Percentiles rank a stretch among this genome's conserved stretches.
These are phyloP conservation scores for Andrena minutula DNA, from an alignment of 2,888 invertebrate genomes.

Conservation along the genomic window DNA sequence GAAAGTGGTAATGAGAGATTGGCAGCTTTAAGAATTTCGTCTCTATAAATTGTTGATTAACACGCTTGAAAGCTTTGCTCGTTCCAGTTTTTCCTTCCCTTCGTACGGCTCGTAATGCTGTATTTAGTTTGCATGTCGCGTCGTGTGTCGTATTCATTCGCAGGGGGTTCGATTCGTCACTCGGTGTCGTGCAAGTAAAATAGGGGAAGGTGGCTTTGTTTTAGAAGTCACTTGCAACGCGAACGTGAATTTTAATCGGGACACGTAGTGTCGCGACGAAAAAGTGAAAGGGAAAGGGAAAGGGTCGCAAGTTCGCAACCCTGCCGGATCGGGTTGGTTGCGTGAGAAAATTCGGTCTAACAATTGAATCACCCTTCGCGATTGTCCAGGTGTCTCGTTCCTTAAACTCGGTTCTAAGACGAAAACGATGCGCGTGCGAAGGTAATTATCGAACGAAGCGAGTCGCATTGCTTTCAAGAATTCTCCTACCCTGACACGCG, in stretches of 20 bases:
- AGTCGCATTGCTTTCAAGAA: conserved; percentile 55
- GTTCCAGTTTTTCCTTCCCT: not conserved
- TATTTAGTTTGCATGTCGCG: conserved; percentile 6
- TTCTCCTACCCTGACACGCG: not conserved
- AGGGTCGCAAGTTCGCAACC: too few relatives aligned
- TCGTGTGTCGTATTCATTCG: conserved; percentile 14
- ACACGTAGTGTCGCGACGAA: conserved; percentile 30
- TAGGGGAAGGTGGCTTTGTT: not conserved
- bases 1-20: conserved; percentile 63
- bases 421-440: conserved; percentile 42
- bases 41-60: conserved; percentile 5
- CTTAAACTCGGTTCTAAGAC: conserved; percentile 32
- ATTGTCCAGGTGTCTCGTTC: conserved; percentile 34
- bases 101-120: conserved; percentile 23
- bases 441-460: conserved; percentile 51
- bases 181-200: conserved; percentile 9
- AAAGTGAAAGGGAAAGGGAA: conserved; percentile 31
- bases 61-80: conserved; percentile 53
- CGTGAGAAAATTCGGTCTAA: conserved; percentile 41
- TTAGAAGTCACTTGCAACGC: conserved; percentile 16
- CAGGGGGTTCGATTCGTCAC: conserved; percentile 1
- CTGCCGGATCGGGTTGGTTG: conserved; percentile 31
- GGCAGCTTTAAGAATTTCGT: conserved; percentile 12
- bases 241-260: conserved; percentile 23
- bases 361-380: conserved; percentile 45